Evolutionary conservation across 1,140 invertebrate species (phyloP).

Genomic region (Prorops nasuta): DNA sequence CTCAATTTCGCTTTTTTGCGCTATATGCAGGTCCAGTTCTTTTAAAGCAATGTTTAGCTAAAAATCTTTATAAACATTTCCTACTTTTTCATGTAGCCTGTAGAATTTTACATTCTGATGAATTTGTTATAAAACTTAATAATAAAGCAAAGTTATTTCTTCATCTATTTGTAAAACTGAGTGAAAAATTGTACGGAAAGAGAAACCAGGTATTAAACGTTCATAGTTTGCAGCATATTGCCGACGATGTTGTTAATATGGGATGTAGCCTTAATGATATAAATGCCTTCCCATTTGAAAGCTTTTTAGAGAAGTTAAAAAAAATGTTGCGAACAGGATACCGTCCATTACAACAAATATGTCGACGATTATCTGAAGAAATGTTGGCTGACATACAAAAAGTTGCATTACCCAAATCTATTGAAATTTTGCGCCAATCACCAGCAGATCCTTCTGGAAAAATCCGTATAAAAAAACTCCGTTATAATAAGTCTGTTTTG

Average conservation of each 20-base stretch:
- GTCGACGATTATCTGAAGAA: background rate
- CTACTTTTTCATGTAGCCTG: slow-evolving; percentile 2
- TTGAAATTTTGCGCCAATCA: background rate
- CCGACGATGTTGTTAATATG: slow-evolving; percentile 7
- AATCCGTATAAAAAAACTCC: background rate
- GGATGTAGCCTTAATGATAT: slow-evolving; percentile 9
- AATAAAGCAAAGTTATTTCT: background rate
- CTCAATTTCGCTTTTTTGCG: slow-evolving; percentile 8
- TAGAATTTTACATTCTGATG: background rate
- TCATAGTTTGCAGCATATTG: slow-evolving; percentile 2
- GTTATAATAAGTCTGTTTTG: background rate
- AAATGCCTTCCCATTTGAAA: slow-evolving; percentile 14
- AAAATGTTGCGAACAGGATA: background rate
- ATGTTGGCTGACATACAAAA: background rate
- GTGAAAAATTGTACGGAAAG: slow-evolving; percentile 1
- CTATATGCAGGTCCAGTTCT: slow-evolving; percentile 7
- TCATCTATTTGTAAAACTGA: background rate
- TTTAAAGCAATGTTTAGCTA: slow-evolving; percentile 5
- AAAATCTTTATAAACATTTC: slow-evolving; percentile 7
- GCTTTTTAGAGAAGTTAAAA: background rate
- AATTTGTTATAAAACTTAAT: background rate
- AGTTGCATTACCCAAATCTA: background rate
- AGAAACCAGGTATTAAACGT: background rate
- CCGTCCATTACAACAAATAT: background rate
- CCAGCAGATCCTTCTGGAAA: background rate